Base-by-base conservation (phyloP, 2,888 invertebrate genomes). In the Ptychoptera contaminata region DNA sequence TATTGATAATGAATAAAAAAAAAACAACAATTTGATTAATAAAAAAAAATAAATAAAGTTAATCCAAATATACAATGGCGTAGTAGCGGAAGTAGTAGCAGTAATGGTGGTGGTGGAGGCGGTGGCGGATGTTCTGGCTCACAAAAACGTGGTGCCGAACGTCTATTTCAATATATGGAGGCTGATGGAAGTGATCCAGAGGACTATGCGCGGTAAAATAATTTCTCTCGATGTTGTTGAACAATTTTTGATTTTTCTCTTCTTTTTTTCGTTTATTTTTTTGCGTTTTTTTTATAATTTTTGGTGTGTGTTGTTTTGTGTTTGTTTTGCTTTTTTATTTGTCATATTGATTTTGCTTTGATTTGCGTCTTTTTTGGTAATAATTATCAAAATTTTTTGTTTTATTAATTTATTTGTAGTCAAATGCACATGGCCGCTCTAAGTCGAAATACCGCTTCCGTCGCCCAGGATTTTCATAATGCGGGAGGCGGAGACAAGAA, bases 131-230 rank as follows among this genome's bases (percentile, higher is more conserved):
- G 59, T 49, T 61, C 60, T 39, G 60, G 58, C 46, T 47, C 46
- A 52, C 64, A 60, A 55, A 66, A 68, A 56, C 73, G 74, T 52
- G 79, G 79, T 50, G 79, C 79, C 46, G 78, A 77, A 52, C 69
- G 79, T 47, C 70, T 80, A 45, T 80, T 80, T 67, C 79, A 74
- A 56, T 82, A 76, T 70, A 72, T 79, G 70, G 82, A 77, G 67
- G 82, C 81, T 50, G 80, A 80, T 67, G 78, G 78, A 54, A 79
- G 79, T 45, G 79, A 76, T 58, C 71, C 71, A 57, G 69, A 70
- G 57, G 66, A 66, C 56, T 66, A 66, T 61, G 61, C 66, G 59
- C 59, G 67, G 68, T 56, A 67, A 41, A 11, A 16, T 9, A 11
- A n/a, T 32, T 47, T 40, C n/a, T n/a, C n/a, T n/a, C n/a, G 31